A percentile compares a stretch with the other conserved stretches of the same genome.
These are phyloP conservation scores for Scomber scombrus DNA, from an alignment of 2,113 vertebrate species.

Conservation along the genomic window DNA sequence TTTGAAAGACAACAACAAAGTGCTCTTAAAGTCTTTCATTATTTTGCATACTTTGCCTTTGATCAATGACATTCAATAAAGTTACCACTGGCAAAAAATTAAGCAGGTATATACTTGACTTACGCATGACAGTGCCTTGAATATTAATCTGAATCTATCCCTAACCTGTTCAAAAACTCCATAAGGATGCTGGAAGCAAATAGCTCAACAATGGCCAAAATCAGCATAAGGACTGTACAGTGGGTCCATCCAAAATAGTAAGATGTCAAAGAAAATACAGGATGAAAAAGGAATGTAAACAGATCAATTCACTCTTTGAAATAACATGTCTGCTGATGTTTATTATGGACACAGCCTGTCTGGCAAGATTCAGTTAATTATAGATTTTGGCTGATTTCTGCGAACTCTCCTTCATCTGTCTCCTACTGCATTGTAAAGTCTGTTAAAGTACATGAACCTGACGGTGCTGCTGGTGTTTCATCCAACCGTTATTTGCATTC, in stretches of 20 bases:
- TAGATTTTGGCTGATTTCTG: conserved; percentile 8
- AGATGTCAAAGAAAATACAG: conserved; percentile 13
- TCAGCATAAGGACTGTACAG: not conserved
- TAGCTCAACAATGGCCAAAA: conserved; percentile 22
- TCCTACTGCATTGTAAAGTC: not conserved
- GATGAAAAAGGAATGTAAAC: conserved; percentile 32
- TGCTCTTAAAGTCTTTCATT: not conserved
- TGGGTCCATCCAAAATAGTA: conserved; percentile 14
- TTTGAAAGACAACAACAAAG: conserved; percentile 3
- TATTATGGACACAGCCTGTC: not conserved
- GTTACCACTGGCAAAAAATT: not conserved
- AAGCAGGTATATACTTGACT: not conserved
- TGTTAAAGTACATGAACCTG: not conserved
- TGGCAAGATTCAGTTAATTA: conserved; percentile 15
- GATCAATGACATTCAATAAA: not conserved
- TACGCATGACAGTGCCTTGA: conserved; percentile 3
- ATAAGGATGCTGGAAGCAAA: not conserved
- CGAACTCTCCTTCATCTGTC: not conserved
- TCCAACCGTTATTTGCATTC: conserved; percentile 1
- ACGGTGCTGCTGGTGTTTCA: not conserved
- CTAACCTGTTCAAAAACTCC: not conserved
- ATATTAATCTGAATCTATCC: not conserved
- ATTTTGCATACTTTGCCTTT: not conserved
- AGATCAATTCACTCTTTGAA: conserved; percentile 2
- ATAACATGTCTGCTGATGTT: conserved; percentile 6